Base-by-base conservation (phyloP, 2,797 vertebrate genomes). In the Melanotaenia trifasciata region DNA sequence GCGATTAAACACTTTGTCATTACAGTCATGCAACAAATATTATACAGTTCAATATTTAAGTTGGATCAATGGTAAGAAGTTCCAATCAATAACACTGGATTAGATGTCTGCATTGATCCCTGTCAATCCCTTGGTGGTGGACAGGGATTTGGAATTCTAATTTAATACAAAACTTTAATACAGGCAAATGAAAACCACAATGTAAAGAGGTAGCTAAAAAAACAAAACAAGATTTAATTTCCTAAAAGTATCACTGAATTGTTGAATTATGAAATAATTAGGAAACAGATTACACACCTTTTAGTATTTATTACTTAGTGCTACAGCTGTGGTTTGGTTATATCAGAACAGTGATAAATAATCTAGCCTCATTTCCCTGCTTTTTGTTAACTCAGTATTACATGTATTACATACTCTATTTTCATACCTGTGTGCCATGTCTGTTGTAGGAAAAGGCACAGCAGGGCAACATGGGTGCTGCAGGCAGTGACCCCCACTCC, bases 371-470 rank as follows among this genome's bases (percentile, higher is more conserved):
- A 6, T 14, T 26, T 56, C 53, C 5, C 20, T 16, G 13, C 30
- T 22, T 33, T 63, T 30, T 62, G 7, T 28, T n/a, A 11, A 20
- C 4, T 47, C 5, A 13, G 38, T 20, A 5, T 20, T 14, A 35
- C 13, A 28, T 7, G 28, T 4, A 4, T 32, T 18, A 32, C 2
- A 6, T 18, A 32, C 28, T 18, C 0, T 13, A 28, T 33, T 47
- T 13, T 58, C 10, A 47, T 64, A 0, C 1, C 3, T 75, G 20
- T 51, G 1, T 7, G 1, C 13, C 6, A 0, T 72, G 38, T 86
- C 2, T 74, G 16, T 81, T 87, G n/a, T 63, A 97, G 93, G 97
- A 98, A 91, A 98, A 98, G 87, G 96, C 97, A 80, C 96, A 96
- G 70, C 93, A 94, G 85, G 84, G 87, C 62, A 90, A 79, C 62